Base-by-base conservation (phyloP, 2,113 vertebrate species). In the Gadus macrocephalus region DNA sequence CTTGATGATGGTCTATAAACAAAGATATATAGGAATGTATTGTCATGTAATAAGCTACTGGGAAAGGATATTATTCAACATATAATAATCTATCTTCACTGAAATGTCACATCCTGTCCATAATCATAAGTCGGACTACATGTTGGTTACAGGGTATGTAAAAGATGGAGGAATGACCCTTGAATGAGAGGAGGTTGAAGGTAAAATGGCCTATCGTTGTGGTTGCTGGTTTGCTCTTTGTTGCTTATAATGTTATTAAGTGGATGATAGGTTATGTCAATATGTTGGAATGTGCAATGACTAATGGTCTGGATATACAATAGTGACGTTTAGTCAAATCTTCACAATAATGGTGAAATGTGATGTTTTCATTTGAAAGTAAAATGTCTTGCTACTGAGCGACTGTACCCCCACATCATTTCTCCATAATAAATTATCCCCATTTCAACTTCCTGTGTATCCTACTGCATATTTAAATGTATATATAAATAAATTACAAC, bases 371-470 rank as follows among this genome's bases (percentile, higher is more conserved):
- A 35, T 16, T 31, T 64, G 62, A 12, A 58, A 58, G 15, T 58
- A 9, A 66, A 76, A 14, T 49, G 75, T 71, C 67, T 78, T 5
- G 42, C 42, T 49, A 9, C 8, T 49, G 11, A 81, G 73, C 16
- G 7, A 59, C 1, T 72, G 35, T 69, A 22, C 38, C 67, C 77
- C 63, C 19, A 60, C 8, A 70, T 0, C 53, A 20, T 81, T 81
- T 72, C 63, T 72, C 64, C 60, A 61, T 63, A 86, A 79, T 86
- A 81, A 85, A 78, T 27, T 12, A 12, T 68, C 63, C 74, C 31
- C 76, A 80, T 78, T 11, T 69, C 59, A 65, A 68, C 66, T 38
- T 68, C 59, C 35, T 75, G 62, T 76, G 62, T 74, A 35, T 49
- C 42, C 42, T 49, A 49, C 42, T 49, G 42, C 12, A 49, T 7